Base-by-base conservation (phyloP, 2,113 vertebrate genomes). In the Forbesichthys papilliferus region DNA sequence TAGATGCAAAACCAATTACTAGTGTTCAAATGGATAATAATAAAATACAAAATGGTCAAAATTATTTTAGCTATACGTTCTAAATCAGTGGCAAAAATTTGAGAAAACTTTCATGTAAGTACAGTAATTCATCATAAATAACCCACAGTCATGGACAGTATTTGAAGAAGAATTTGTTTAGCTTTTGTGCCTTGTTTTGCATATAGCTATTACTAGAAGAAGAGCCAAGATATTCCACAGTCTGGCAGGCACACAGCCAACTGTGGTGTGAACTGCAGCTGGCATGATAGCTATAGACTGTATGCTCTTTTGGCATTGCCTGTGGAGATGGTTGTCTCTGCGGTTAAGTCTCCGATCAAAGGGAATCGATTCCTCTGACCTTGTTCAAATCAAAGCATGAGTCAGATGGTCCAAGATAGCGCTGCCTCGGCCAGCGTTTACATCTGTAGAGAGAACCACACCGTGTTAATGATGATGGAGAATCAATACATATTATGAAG, bases 341-440 rank as follows among this genome's bases (percentile, higher is more conserved):
- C 53, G 57, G 62, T 67, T 64, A 71, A 75, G 65, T 71, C 78
- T 71, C 67, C 3, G 49, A 84, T 85, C 81, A 84, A 80, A 83
- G 62, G 47, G 33, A 69, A 84, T 86, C 65, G 69, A 87, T 87
- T 80, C 67, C 59, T 59, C 66, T 89, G 86, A 89, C 88, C 83
- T 87, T 84, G 84, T 87, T 85, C 4, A 14, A 54, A 81, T 84
- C 82, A 85, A 79, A 87, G 79, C 59, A 67, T 12, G 70, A 1
- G 42, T 14, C 27, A 11, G 7, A 48, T 48, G 60, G 67, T 80
- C 73, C 61, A 9, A 18, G 71, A 68, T 73, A 63, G 57, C 49
- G 63, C 64, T 3, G 9, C 66, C 64, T 77, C 73, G 20, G 20
- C 66, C 64, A 48, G 66, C 56, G 53, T 57, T 62, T 75, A 72